These are phyloP conservation scores for Chondrilla cf. caribensis DNA, from an alignment of 37 sponge, comb jelly and placozoan species.

Conservation along the genomic window DNA sequence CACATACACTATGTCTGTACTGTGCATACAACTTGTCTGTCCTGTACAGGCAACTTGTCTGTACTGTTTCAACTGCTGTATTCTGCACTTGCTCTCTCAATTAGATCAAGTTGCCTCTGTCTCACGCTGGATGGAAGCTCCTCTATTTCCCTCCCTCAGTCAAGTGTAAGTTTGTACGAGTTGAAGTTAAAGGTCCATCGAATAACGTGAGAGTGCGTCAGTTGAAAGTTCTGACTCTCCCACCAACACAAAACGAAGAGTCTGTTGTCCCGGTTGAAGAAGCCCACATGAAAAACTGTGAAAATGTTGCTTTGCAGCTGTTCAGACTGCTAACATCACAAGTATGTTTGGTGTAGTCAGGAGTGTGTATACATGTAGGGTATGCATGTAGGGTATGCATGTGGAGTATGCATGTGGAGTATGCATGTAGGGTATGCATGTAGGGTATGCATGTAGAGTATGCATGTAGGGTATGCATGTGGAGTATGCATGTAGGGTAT, in stretches of 20 bases:
- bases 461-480: too few relatives aligned
- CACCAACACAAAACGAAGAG: constrained; percentile 25
- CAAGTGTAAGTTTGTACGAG: constrained; percentile 40
- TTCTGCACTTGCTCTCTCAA: neutral
- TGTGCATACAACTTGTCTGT: too few relatives aligned
- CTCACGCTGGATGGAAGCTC: constrained; percentile 68
- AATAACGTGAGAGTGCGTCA: constrained; percentile 81
- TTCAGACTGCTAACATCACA: constrained; percentile 91
- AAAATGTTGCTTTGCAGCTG: constrained; percentile 78
- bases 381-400: neutral
- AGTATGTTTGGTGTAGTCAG: constrained; percentile 36
- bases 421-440: too few relatives aligned
- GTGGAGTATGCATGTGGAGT: too few relatives aligned
- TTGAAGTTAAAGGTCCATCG: constrained; percentile 68
- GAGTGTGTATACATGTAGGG: neutral
- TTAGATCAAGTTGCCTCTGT: constrained; percentile 36
- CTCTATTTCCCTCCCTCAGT: constrained; percentile 22
- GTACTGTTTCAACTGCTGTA: neutral
- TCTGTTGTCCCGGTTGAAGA: constrained; percentile 32
- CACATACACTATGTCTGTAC: too few relatives aligned
- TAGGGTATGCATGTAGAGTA: too few relatives aligned
- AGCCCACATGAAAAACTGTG: constrained; percentile 79
- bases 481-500: too few relatives aligned
- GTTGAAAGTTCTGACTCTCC: constrained; percentile 49
- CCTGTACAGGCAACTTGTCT: too few relatives aligned